phyloP scores from a whole-genome alignment of 1,140 invertebrate genomes.

The Aphidius ervi region DNA sequence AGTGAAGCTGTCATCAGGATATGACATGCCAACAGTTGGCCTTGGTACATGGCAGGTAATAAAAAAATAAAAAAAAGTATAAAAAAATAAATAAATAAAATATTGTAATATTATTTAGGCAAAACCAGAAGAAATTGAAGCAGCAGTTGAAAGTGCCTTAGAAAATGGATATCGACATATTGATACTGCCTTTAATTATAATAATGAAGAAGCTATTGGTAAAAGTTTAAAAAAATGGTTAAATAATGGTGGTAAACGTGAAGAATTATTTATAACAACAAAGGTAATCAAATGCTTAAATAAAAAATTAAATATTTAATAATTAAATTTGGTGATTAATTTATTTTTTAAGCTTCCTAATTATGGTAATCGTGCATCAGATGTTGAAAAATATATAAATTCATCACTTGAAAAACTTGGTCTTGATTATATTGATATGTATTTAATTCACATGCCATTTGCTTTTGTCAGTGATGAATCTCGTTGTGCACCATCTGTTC shows the following conservation, averaged over 20 bases:
- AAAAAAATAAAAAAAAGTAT: not conserved
- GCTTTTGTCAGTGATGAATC: constrained; percentile 56
- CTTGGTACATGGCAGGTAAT: constrained; percentile 77
- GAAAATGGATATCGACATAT: constrained; percentile 71
- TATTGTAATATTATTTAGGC: constrained; percentile 49
- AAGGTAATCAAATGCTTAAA: constrained; percentile 55
- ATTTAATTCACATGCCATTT: constrained; percentile 79
- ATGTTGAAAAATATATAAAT: constrained; percentile 69
- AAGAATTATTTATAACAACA: constrained; percentile 78
- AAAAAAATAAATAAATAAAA: constrained; percentile 3
- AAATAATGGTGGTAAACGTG: constrained; percentile 64
- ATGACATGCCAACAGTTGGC: constrained; percentile 69
- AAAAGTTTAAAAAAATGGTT: constrained; percentile 71
- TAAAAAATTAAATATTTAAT: constrained; percentile 8
- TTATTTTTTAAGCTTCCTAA: constrained; percentile 54
- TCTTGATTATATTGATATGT: constrained; percentile 79
- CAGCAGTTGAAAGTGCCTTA: constrained; percentile 62
- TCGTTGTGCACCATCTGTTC: constrained; percentile 46
- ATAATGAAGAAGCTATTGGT: constrained; percentile 78
- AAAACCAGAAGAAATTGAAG: constrained; percentile 66
- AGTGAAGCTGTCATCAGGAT: constrained; percentile 41
- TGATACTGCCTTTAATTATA: constrained; percentile 77
- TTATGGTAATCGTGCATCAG: constrained; percentile 62
- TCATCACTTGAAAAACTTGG: constrained; percentile 70
- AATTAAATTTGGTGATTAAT: constrained; percentile 2